Conservation (phyloP, 2,113 vertebrate species). For the Dipodomys merriami region DNA sequence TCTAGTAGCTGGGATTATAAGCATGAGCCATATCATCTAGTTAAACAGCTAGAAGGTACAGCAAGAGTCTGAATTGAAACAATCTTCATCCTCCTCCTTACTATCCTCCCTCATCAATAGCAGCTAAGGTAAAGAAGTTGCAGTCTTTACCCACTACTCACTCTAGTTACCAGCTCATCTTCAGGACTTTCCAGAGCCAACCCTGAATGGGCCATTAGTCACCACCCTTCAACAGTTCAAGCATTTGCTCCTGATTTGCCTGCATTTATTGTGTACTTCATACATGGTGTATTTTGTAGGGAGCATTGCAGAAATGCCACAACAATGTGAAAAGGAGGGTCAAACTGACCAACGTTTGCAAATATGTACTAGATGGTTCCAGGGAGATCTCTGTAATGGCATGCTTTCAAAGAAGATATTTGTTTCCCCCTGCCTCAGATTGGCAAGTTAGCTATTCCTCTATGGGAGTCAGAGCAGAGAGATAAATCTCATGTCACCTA, state of each 20-base stretch:
- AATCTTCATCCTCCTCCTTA: no score
- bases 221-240: background rate
- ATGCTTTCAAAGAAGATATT: background rate
- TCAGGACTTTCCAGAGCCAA: slow-evolving; percentile 6
- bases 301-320: background rate
- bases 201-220: background rate
- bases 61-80: slow-evolving; percentile 2
- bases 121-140: background rate
- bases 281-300: background rate
- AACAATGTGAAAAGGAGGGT: background rate
- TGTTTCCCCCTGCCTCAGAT: background rate
- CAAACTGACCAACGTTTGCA: slow-evolving; percentile 23
- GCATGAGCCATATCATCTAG: no score
- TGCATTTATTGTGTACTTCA: slow-evolving; percentile 7
- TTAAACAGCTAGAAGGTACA: background rate
- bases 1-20: no score
- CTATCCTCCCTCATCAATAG: background rate
- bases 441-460: slow-evolving; percentile 64
- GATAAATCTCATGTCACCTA: slow-evolving; percentile 52
- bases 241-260: slow-evolving; percentile 19
- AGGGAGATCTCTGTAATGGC: slow-evolving; percentile 36
- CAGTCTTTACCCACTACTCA: background rate
- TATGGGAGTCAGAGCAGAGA: slow-evolving; percentile 61
- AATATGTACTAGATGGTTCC: slow-evolving; percentile 45
- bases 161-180: background rate